phyloP scores from a whole-genome alignment of 2,888 invertebrate species.

The Calameuta filiformis region DNA sequence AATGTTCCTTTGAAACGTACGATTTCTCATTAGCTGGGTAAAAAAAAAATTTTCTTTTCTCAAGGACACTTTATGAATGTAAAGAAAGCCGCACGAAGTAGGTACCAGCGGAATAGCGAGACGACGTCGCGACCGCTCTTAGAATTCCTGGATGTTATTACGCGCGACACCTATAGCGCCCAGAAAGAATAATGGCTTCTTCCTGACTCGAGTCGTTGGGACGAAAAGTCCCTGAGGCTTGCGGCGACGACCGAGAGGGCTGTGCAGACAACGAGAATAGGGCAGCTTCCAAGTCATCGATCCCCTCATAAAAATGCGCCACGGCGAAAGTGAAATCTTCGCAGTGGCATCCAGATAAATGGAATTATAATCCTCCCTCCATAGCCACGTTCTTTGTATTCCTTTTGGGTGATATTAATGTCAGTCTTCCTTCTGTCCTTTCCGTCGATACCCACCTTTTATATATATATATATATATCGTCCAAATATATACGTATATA shows the following conservation, averaged over 20 bases:
- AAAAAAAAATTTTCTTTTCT: not conserved
- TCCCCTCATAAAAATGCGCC: conserved; percentile 25
- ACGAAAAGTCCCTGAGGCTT: conserved; percentile 46
- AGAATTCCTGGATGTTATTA: conserved; percentile 46
- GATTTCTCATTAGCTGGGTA: too few relatives aligned
- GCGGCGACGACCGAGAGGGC: conserved; percentile 19
- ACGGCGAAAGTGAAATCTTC: conserved; percentile 26
- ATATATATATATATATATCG: not conserved
- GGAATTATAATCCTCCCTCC: conserved; percentile 30
- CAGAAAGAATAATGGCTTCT: conserved; percentile 55
- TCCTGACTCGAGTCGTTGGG: conserved; percentile 34
- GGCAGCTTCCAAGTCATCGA: conserved; percentile 22
- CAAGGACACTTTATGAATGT: not conserved
- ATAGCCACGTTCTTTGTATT: conserved; percentile 2
- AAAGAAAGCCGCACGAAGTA: not conserved
- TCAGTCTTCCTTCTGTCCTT: not conserved
- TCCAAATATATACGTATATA: too few relatives aligned
- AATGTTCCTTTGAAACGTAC: too few relatives aligned
- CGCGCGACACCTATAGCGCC: conserved; percentile 48
- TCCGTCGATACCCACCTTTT: not conserved
- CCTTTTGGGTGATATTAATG: not conserved
- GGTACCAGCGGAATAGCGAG: not conserved
- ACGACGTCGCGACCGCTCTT: conserved; percentile 4
- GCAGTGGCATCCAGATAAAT: conserved; percentile 25
- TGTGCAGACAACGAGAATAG: not conserved